Evolutionary conservation across 2,888 invertebrate genomes (phyloP).

Genomic region (Aelia acuminata): DNA sequence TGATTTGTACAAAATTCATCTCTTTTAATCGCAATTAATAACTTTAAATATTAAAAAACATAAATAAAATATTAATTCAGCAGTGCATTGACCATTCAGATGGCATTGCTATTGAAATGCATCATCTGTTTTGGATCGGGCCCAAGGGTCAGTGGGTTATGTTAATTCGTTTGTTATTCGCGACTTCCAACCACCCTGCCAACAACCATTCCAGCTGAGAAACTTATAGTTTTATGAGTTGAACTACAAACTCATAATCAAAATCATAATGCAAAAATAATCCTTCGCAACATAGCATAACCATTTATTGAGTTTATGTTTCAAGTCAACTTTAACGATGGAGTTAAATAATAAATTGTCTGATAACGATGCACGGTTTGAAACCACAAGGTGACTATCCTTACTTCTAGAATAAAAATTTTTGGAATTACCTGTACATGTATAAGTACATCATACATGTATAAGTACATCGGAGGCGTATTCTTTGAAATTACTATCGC

Average conservation of each 20-base stretch:
- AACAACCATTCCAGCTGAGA: not conserved
- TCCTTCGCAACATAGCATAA: not conserved
- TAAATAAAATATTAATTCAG: not conserved
- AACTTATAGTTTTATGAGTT: not conserved
- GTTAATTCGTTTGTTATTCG: not conserved
- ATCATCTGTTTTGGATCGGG: not conserved
- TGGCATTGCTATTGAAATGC: not conserved
- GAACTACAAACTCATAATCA: not conserved
- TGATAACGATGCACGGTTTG: too few species aligned
- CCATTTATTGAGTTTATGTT: not conserved
- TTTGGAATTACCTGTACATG: too few species aligned
- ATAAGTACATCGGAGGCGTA: too few species aligned
- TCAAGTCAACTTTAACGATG: too few species aligned
- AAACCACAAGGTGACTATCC: too few species aligned
- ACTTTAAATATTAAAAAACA: not conserved
- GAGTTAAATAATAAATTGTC: too few species aligned
- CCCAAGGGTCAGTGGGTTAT: conserved; percentile 28
- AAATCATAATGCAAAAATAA: not conserved
- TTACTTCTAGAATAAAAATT: too few species aligned
- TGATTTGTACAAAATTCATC: too few species aligned
- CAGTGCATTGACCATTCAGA: not conserved
- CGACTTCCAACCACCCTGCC: not conserved
- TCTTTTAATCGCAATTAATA: too few species aligned
- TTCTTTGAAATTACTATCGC: too few species aligned
- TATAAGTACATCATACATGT: too few species aligned